These are phyloP conservation scores for Merodon equestris DNA, from an alignment of 2,888 invertebrate genomes.

Conservation along the genomic window DNA sequence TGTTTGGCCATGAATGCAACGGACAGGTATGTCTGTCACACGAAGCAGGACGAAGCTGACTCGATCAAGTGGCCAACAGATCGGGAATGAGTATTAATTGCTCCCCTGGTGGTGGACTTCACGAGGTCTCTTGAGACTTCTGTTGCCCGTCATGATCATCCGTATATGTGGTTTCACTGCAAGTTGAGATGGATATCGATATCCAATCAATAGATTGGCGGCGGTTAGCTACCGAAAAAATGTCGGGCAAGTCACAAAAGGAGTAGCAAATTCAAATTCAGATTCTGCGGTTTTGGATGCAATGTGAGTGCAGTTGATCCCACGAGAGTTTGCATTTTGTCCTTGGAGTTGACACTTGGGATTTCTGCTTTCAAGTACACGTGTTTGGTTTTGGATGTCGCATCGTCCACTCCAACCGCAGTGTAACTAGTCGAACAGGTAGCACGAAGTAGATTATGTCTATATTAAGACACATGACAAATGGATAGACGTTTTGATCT, in stretches of 20 bases:
- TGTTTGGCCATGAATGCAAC: background rate
- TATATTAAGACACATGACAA: too few species aligned
- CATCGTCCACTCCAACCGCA: background rate
- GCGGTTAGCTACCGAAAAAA: constrained; percentile 60
- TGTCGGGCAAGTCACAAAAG: constrained; percentile 13
- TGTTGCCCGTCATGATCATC: constrained; percentile 9
- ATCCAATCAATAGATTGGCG: constrained; percentile 26
- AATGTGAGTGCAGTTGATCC: background rate
- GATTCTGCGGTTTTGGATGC: background rate
- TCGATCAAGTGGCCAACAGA: constrained; percentile 27
- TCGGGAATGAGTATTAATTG: constrained; percentile 30
- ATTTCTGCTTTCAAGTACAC: background rate
- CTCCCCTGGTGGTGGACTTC: constrained; percentile 20
- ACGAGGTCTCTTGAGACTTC: background rate
- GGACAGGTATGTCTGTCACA: too few species aligned
- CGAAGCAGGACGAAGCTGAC: constrained; percentile 19
- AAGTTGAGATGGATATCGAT: constrained; percentile 27
- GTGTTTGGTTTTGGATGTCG: background rate
- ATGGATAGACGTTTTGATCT: too few species aligned
- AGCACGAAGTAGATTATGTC: too few species aligned
- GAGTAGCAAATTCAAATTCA: constrained; percentile 40
- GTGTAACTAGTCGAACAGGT: too few species aligned
- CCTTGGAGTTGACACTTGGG: constrained; percentile 22
- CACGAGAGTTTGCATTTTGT: background rate
- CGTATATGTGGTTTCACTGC: constrained; percentile 22